Percentiles rank a stretch among this genome's conserved stretches.
Conservation (phyloP, 1,140 invertebrate species). For the Drosophila willistoni region DNA sequence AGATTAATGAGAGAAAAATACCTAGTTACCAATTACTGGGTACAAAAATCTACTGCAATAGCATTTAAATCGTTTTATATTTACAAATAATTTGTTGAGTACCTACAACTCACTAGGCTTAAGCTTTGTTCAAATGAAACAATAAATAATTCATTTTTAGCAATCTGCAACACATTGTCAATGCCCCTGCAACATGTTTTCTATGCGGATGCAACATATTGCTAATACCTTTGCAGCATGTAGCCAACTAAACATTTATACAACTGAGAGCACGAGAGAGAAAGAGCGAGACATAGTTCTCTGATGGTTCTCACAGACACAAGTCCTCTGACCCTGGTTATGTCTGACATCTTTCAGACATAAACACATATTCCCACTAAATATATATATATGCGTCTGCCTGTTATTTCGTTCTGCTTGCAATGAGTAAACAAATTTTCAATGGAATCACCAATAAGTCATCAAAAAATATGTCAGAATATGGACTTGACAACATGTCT, state of each 20-base stretch:
- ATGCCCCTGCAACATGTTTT: conserved; percentile 41
- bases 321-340: conserved; percentile 30
- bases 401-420: conserved; percentile 57
- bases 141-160: no score
- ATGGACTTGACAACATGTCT: conserved; percentile 33
- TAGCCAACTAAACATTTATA: conserved; percentile 14
- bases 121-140: no score
- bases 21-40: no score
- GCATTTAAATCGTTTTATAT: no score
- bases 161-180: no score
- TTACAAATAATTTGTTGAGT: no score
- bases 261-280: neutral
- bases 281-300: neutral
- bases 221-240: conserved; percentile 31
- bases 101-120: no score
- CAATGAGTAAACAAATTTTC: conserved; percentile 82
- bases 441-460: conserved; percentile 83
- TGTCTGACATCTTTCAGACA: conserved; percentile 50
- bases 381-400: conserved; percentile 43
- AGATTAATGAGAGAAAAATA: no score
- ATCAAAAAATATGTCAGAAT: conserved; percentile 52
- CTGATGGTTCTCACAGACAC: neutral
- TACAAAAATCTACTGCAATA: no score
- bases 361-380: conserved; percentile 69
- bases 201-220: neutral